Conservation (phyloP, 2,113 vertebrate species). For the Rhinoderma darwinii region DNA sequence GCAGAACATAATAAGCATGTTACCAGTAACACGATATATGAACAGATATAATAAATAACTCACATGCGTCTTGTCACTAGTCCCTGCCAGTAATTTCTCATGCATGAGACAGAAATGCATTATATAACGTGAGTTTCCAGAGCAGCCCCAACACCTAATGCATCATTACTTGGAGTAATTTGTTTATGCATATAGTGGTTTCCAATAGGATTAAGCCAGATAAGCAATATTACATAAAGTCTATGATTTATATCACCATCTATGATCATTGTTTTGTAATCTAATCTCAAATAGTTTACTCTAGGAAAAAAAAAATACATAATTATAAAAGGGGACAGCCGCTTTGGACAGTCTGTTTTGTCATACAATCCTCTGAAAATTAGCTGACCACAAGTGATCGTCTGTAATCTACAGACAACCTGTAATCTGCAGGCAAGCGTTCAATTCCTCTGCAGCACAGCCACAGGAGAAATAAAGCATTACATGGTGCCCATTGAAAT, state of each 20-base stretch:
- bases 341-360: too few relatives aligned
- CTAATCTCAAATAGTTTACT: not conserved
- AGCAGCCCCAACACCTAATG: conserved; percentile 19
- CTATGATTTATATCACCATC: conserved; percentile 27
- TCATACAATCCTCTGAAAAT: too few relatives aligned
- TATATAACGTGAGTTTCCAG: not conserved
- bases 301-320: too few relatives aligned
- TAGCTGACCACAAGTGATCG: too few relatives aligned
- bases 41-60: conserved; percentile 25
- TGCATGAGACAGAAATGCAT: conserved; percentile 13
- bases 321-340: too few relatives aligned
- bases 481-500: too few relatives aligned
- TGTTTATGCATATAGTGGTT: conserved; percentile 30
- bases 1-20: not conserved
- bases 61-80: not conserved
- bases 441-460: too few relatives aligned
- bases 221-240: conserved; percentile 20
- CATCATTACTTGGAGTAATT: conserved; percentile 43
- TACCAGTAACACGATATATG: not conserved
- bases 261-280: conserved; percentile 11
- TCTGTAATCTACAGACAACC: too few relatives aligned
- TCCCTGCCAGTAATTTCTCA: conserved; percentile 33
- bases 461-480: too few relatives aligned
- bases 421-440: too few relatives aligned
- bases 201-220: conserved; percentile 30